phyloP scores from a whole-genome alignment of 2,888 invertebrate species.

The Melinaea marsaeus region DNA sequence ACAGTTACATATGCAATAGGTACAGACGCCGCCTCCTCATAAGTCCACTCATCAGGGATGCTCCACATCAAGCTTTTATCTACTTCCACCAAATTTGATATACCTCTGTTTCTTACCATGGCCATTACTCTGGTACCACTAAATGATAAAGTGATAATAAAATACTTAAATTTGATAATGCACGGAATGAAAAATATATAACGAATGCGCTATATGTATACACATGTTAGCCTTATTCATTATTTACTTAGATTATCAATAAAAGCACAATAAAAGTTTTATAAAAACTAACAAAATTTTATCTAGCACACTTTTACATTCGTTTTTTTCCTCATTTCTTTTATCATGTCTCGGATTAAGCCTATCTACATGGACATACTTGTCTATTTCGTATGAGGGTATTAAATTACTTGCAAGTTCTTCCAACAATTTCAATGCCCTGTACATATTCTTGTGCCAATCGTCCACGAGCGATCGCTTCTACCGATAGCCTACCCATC shows the following conservation, averaged over 20 bases:
- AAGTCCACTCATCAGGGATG: slow-evolving; percentile 83
- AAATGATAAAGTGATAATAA: slow-evolving; percentile 23
- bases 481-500: slow-evolving; percentile 91
- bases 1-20: slow-evolving; percentile 88
- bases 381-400: background rate
- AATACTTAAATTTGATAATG: background rate
- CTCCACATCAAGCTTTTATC: slow-evolving; percentile 80
- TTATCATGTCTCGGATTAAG: no score
- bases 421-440: slow-evolving; percentile 84
- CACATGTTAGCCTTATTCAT: no score
- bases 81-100: slow-evolving; percentile 79
- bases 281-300: background rate
- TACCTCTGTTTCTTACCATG: slow-evolving; percentile 75
- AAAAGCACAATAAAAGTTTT: background rate
- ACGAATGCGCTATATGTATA: no score
- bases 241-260: no score
- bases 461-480: slow-evolving; percentile 84
- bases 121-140: slow-evolving; percentile 83
- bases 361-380: no score
- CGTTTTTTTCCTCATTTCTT: no score
- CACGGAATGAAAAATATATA: no score
- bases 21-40: slow-evolving; percentile 86
- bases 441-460: slow-evolving; percentile 81
- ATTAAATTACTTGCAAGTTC: slow-evolving; percentile 62
- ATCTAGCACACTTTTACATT: background rate